A percentile compares a stretch with the other conserved stretches of the same genome.
Conservation (phyloP, 1,140 invertebrate genomes). For the Saccostrea cuccullata region DNA sequence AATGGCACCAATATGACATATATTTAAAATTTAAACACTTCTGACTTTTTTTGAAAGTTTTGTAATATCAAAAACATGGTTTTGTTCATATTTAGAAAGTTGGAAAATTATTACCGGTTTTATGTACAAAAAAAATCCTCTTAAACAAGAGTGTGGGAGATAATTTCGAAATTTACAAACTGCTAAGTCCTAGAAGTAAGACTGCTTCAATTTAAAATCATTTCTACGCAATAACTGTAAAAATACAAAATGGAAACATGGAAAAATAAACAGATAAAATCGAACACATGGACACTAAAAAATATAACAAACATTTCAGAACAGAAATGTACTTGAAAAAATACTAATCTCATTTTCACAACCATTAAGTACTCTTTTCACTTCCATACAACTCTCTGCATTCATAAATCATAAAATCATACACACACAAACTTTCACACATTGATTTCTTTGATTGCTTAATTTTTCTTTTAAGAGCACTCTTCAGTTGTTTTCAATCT, state of each 20-base stretch:
- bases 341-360: slow-evolving; percentile 38
- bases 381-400: background rate
- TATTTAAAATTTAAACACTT: background rate
- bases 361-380: slow-evolving; percentile 20
- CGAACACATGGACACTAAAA: slow-evolving; percentile 33
- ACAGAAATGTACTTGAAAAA: slow-evolving; percentile 25
- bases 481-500: slow-evolving; percentile 6
- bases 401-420: background rate
- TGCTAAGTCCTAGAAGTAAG: background rate
- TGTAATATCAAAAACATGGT: background rate
- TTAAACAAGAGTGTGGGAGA: background rate
- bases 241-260: slow-evolving; percentile 32
- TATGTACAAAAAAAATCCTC: background rate
- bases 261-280: slow-evolving; percentile 22
- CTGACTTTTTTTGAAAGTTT: background rate
- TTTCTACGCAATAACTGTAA: slow-evolving; percentile 17
- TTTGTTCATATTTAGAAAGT: slow-evolving; percentile 18
- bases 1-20: slow-evolving; percentile 5
- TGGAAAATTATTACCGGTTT: background rate
- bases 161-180: slow-evolving; percentile 15
- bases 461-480: background rate
- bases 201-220: slow-evolving; percentile 10
- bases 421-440: background rate
- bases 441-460: slow-evolving; percentile 38
- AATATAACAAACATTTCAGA: slow-evolving; percentile 36